A percentile compares a stretch with the other conserved stretches of the same genome.
Evolutionary conservation across 1,140 invertebrate species (phyloP).

Genomic region (Eubasilissa regina): DNA sequence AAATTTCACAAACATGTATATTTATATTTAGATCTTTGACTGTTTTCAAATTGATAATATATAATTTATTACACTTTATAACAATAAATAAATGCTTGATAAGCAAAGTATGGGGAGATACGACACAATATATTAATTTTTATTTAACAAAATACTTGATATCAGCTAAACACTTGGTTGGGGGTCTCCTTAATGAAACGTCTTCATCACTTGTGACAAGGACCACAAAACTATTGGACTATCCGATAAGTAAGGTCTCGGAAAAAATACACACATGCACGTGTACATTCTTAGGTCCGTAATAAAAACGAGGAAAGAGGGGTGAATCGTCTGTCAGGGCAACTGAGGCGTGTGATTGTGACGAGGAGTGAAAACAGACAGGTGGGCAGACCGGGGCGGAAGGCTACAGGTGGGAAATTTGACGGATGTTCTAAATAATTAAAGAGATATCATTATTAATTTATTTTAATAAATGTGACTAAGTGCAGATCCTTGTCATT

Average conservation of each 20-base stretch:
- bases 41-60: too few species aligned
- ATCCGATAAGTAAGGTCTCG: not conserved
- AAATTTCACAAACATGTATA: too few species aligned
- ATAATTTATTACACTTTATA: too few species aligned
- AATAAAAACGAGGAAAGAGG: conserved; percentile 4
- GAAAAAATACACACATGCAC: too few species aligned
- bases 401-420: conserved; percentile 24
- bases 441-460: conserved; percentile 22
- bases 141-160: too few species aligned
- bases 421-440: conserved; percentile 24
- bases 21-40: too few species aligned
- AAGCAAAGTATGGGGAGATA: too few species aligned
- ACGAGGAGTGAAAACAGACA: conserved; percentile 30
- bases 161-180: not conserved
- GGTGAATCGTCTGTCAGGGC: conserved; percentile 17
- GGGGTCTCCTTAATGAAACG: not conserved
- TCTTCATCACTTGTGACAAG: not conserved
- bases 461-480: too few species aligned
- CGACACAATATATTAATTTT: too few species aligned
- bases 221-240: not conserved
- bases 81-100: too few species aligned
- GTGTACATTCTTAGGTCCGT: too few species aligned
- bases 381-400: conserved; percentile 6
- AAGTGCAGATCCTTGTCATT: too few species aligned
- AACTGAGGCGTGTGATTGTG: conserved; percentile 29